Percentiles rank a stretch among this genome's conserved stretches.
These are phyloP conservation scores for Hydropsyche tenuis DNA, from an alignment of 1,140 invertebrate genomes.

Conservation along the genomic window DNA sequence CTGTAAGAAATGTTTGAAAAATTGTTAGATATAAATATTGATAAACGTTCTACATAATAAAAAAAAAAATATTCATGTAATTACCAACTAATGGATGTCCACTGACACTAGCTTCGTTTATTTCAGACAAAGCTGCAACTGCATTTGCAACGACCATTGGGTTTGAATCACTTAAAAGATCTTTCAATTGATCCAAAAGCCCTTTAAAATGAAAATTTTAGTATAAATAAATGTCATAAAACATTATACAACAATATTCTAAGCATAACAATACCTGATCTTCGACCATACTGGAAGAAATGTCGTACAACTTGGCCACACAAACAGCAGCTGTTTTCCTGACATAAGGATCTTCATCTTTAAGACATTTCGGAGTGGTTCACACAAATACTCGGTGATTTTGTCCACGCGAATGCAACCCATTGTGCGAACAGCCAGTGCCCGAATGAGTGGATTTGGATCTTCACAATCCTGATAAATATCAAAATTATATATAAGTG, in stretches of 20 bases:
- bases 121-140: conserved; percentile 97
- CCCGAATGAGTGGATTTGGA: conserved; percentile 98
- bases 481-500: conserved; percentile 29
- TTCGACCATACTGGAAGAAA: conserved; percentile 96
- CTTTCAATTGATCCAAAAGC: conserved; percentile 96
- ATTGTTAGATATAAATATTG: background rate
- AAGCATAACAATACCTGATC: conserved; percentile 66
- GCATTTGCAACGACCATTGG: conserved; percentile 99
- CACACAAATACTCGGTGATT: conserved; percentile 99
- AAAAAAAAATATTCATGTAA: conserved; percentile 39
- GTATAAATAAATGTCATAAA: background rate
- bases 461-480: conserved; percentile 95
- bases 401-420: conserved; percentile 99
- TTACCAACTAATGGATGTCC: conserved; percentile 85
- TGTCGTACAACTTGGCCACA: conserved; percentile 99
- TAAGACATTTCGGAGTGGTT: conserved; percentile 98
- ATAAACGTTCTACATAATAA: background rate
- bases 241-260: background rate
- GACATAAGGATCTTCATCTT: conserved; percentile 99
- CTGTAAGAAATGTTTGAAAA: conserved; percentile 55
- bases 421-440: conserved; percentile 98
- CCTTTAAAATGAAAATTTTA: conserved; percentile 70
- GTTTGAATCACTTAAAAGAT: conserved; percentile 97
- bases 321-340: conserved; percentile 99
- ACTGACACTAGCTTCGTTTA: conserved; percentile 94